A percentile compares a stretch with the other conserved stretches of the same genome.
phyloP scores from a whole-genome alignment of 2,113 vertebrate genomes.

The Chrysemys picta region DNA sequence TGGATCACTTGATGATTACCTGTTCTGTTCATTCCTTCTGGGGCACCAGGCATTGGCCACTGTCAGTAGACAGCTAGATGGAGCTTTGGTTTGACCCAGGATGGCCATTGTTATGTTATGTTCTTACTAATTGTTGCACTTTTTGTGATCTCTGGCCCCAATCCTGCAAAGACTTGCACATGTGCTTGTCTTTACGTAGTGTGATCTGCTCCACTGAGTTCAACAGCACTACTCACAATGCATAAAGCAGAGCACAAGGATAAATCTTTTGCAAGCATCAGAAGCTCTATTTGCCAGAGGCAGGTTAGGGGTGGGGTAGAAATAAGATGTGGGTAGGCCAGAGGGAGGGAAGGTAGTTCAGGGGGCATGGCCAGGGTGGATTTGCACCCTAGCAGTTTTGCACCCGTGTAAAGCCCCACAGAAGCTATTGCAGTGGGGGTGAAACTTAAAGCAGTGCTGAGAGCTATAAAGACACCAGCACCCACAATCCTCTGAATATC shows the following conservation, averaged over 20 bases:
- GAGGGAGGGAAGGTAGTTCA: neutral
- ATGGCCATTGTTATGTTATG: too few relatives aligned
- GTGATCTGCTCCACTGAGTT: neutral
- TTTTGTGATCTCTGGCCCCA: neutral
- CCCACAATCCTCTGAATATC: neutral
- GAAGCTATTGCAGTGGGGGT: neutral
- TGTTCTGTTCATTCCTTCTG: too few relatives aligned
- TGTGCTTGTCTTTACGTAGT: neutral
- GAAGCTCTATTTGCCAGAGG: neutral
- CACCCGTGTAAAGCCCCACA: neutral
- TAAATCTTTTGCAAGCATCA: neutral
- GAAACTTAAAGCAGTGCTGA: neutral
- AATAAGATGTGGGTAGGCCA: neutral
- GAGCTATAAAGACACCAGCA: neutral
- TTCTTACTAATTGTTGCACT: neutral
- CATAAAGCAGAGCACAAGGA: neutral
- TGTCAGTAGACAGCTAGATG: too few relatives aligned
- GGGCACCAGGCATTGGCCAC: too few relatives aligned
- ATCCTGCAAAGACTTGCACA: fast-evolving
- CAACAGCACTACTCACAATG: neutral
- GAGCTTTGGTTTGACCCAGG: too few relatives aligned
- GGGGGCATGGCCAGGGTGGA: neutral
- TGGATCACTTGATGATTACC: too few relatives aligned
- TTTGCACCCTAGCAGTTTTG: neutral
- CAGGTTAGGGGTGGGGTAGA: neutral